Conservation (phyloP, 2,797 vertebrate species). For the Oreochromis grahami region DNA sequence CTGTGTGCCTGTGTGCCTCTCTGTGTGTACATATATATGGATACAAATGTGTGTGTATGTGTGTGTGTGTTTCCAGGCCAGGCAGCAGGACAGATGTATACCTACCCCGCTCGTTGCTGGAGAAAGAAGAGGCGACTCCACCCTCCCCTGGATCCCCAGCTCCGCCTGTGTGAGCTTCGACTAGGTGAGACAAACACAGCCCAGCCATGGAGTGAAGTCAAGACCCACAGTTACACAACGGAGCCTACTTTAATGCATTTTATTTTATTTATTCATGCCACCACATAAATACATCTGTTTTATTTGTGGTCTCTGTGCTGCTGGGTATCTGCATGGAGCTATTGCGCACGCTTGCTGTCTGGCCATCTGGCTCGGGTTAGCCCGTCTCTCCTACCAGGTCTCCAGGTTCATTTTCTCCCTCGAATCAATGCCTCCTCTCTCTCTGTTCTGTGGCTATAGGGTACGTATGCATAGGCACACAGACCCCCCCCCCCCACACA, state of each 20-base stretch:
- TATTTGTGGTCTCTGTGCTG: not conserved
- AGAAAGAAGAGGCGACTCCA: conserved; percentile 95
- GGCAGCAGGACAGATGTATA: conserved; percentile 94
- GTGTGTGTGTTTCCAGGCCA: conserved; percentile 74
- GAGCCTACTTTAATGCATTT: not conserved
- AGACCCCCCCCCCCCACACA: conserved; percentile 4
- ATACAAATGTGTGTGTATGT: conserved; percentile 9
- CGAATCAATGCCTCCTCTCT: conserved; percentile 70
- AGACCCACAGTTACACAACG: not conserved
- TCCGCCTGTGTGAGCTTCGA: conserved; percentile 93
- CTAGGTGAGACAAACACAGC: conserved; percentile 78
- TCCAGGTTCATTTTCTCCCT: conserved; percentile 65
- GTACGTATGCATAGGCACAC: conserved; percentile 1
- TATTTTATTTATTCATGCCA: not conserved
- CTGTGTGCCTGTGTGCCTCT: conserved; percentile 24
- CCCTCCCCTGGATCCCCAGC: conserved; percentile 91
- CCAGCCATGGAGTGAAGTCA: not conserved
- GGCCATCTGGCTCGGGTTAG: conserved; percentile 75
- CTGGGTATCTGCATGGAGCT: not conserved
- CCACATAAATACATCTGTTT: not conserved
- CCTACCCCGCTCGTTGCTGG: conserved; percentile 96
- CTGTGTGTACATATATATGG: not conserved
- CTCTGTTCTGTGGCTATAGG: conserved; percentile 46
- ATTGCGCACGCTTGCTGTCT: conserved; percentile 45
- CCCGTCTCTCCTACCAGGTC: conserved; percentile 53